These are phyloP conservation scores for Vanacampus margaritifer DNA, from an alignment of 2,113 vertebrate species.

Conservation along the genomic window DNA sequence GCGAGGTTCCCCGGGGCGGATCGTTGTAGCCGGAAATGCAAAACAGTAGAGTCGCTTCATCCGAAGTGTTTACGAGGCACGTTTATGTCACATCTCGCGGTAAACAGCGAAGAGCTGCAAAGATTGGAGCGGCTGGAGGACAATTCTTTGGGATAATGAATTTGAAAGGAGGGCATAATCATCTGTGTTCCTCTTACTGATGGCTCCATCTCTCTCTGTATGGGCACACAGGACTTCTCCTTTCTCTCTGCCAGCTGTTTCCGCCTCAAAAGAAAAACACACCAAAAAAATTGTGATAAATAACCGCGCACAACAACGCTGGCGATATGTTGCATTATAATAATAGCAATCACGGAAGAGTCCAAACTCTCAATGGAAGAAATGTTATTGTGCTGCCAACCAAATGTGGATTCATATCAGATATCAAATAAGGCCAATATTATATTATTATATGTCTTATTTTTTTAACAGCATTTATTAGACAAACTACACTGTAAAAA, in stretches of 20 bases:
- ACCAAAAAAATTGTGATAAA: constrained; percentile 17
- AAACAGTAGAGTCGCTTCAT: background rate
- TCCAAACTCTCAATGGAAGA: background rate
- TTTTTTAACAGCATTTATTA: no score
- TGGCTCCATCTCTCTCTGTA: constrained; percentile 60
- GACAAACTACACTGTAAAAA: no score
- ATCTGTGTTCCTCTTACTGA: constrained; percentile 69
- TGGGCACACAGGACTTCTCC: constrained; percentile 68
- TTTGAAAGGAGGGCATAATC: constrained; percentile 45
- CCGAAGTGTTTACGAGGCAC: background rate
- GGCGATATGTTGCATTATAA: constrained; percentile 1
- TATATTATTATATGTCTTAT: background rate
- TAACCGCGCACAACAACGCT: constrained; percentile 9
- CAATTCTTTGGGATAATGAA: constrained; percentile 29
- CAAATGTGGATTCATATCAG: background rate
- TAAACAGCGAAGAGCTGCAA: background rate
- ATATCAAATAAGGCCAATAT: background rate
- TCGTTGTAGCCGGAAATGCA: background rate
- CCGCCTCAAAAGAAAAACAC: constrained; percentile 41
- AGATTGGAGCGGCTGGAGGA: constrained; percentile 18
- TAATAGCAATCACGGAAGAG: background rate
- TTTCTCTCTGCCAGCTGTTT: constrained; percentile 73
- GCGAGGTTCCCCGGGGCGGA: background rate
- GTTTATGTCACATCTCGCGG: constrained; percentile 10
- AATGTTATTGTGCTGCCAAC: background rate